These are phyloP conservation scores for Halcyon leucocephala DNA, from an alignment of 2,797 vertebrate species.

Conservation along the genomic window DNA sequence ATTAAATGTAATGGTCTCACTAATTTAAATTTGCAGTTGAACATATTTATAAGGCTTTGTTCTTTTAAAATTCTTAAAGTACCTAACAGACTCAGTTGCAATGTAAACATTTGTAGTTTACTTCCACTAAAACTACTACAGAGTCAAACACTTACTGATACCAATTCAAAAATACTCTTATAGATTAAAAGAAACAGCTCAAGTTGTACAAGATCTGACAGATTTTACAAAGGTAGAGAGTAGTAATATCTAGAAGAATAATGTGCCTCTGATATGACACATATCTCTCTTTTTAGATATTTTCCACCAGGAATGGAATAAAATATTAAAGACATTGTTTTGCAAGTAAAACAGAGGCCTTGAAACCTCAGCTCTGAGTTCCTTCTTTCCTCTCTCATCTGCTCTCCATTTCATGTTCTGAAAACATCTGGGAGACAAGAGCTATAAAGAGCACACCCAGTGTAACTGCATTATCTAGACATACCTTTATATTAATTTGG, in stretches of 20 bases:
- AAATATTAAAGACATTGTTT: not conserved
- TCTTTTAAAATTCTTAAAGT: not conserved
- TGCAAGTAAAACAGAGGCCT: not conserved
- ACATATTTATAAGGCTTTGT: not conserved
- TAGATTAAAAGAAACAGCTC: not conserved
- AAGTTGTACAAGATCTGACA: not conserved
- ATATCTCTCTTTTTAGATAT: not conserved
- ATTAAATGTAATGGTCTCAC: not conserved
- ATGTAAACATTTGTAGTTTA: not conserved
- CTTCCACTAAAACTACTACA: not conserved
- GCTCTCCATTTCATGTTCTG: not conserved
- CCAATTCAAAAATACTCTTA: not conserved
- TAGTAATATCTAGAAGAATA: not conserved
- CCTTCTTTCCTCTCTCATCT: not conserved
- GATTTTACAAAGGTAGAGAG: not conserved
- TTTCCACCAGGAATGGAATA: not conserved
- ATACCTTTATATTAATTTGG: not conserved
- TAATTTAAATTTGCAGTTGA: not conserved
- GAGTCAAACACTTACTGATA: not conserved
- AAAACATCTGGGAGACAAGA: not conserved
- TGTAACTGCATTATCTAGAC: not conserved
- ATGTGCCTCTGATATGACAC: not conserved
- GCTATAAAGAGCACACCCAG: not conserved
- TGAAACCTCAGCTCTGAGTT: not conserved
- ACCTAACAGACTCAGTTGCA: not conserved